Evolutionary conservation across 2,797 vertebrate genomes (phyloP).

Genomic region (Vultur gryphus): DNA sequence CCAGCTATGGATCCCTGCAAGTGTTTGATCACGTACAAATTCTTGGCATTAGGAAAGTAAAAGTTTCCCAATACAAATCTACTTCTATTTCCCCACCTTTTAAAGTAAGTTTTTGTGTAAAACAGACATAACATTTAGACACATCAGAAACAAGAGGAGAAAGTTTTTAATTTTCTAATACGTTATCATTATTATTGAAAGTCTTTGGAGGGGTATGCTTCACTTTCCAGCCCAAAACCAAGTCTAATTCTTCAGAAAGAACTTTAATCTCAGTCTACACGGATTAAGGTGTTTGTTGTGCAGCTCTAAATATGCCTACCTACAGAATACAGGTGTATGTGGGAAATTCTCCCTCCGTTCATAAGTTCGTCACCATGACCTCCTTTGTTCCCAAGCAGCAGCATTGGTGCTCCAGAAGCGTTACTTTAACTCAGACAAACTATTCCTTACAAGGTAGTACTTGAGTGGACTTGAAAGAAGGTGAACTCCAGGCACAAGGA

Average conservation of each 20-base stretch:
- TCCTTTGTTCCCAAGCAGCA: not conserved
- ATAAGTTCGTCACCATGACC: not conserved
- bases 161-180: not conserved
- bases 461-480: not conserved
- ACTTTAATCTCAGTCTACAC: not conserved
- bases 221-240: not conserved
- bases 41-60: not conserved
- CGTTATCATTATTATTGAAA: fast-evolving
- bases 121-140: not conserved
- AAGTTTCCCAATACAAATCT: not conserved
- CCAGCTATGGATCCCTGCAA: not conserved
- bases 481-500: not conserved
- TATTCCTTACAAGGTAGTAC: not conserved
- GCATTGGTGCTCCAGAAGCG: not conserved
- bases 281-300: not conserved
- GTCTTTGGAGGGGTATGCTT: not conserved
- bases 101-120: not conserved
- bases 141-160: not conserved
- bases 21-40: not conserved
- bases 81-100: not conserved
- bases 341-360: not conserved
- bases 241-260: not conserved
- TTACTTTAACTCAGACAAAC: not conserved
- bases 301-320: not conserved
- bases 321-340: not conserved